These are phyloP conservation scores for Barbus barbus DNA, from an alignment of 2,113 vertebrate species.

Conservation along the genomic window DNA sequence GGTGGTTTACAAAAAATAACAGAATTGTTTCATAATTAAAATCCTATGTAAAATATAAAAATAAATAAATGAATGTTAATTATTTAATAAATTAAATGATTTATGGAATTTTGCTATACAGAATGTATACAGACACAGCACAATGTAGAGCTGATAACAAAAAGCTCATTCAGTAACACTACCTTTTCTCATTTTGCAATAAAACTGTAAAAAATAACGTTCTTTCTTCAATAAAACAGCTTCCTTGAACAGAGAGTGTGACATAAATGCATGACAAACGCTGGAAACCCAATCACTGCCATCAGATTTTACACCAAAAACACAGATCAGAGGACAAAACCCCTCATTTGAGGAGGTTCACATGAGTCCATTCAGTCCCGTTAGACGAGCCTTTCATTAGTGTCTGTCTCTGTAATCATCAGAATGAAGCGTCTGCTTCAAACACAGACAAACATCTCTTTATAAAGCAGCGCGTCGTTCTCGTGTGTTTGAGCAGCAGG, in stretches of 20 bases:
- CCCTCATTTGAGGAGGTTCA: too few species aligned
- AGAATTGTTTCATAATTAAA: too few species aligned
- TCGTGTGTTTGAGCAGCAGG: neutral
- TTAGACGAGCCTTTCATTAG: constrained; percentile 51
- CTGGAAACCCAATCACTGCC: too few species aligned
- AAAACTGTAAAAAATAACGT: neutral
- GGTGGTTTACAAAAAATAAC: too few species aligned
- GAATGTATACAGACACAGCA: neutral
- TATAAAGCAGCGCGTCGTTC: constrained; percentile 34
- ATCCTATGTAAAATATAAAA: too few species aligned
- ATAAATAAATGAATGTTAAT: too few species aligned
- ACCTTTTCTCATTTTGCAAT: neutral
- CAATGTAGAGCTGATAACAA: neutral
- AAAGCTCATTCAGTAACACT: neutral
- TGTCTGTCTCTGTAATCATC: constrained; percentile 30
- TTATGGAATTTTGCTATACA: too few species aligned
- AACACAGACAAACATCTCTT: constrained; percentile 45
- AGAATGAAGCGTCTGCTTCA: too few species aligned
- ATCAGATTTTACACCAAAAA: constrained; percentile 22
- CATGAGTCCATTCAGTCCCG: too few species aligned
- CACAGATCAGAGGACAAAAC: too few species aligned
- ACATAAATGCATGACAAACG: too few species aligned
- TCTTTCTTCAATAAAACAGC: neutral
- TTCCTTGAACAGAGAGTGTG: neutral
- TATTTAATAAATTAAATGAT: too few species aligned